These are phyloP conservation scores for Conger conger DNA, from an alignment of 2,113 vertebrate species.

Conservation along the genomic window DNA sequence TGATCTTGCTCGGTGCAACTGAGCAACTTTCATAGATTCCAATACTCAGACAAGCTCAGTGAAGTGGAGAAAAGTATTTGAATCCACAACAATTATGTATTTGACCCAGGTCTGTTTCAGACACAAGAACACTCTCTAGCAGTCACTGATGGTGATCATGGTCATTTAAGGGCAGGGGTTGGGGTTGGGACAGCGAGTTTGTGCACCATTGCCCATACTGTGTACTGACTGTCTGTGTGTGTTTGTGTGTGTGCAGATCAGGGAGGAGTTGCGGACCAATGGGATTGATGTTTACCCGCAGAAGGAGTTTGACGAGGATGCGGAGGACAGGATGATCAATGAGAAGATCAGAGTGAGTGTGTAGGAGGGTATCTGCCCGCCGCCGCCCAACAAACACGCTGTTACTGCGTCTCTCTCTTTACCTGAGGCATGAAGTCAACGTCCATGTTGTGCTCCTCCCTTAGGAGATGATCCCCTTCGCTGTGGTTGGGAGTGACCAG, in stretches of 20 bases:
- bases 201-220: background rate
- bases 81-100: too few species aligned
- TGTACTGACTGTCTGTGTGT: slow-evolving; percentile 3
- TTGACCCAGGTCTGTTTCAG: too few species aligned
- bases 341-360: slow-evolving; percentile 90
- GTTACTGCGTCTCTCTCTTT: background rate
- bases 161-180: too few species aligned
- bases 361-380: background rate
- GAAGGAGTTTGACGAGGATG: slow-evolving; percentile 95
- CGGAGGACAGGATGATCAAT: slow-evolving; percentile 89
- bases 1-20: too few species aligned
- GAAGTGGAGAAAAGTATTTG: too few species aligned
- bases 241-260: slow-evolving; percentile 73
- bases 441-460: slow-evolving; percentile 6
- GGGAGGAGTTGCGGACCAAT: slow-evolving; percentile 86
- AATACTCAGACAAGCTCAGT: too few species aligned
- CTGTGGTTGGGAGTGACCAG: slow-evolving; percentile 96
- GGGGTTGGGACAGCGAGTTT: background rate
- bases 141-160: too few species aligned
- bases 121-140: background rate
- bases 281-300: slow-evolving; percentile 94
- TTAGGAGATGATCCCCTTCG: slow-evolving; percentile 97
- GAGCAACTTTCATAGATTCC: too few species aligned
- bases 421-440: background rate
- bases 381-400: background rate